Evolutionary conservation across 2,888 invertebrate species (phyloP).

Genomic region (Physocephala rufipes): DNA sequence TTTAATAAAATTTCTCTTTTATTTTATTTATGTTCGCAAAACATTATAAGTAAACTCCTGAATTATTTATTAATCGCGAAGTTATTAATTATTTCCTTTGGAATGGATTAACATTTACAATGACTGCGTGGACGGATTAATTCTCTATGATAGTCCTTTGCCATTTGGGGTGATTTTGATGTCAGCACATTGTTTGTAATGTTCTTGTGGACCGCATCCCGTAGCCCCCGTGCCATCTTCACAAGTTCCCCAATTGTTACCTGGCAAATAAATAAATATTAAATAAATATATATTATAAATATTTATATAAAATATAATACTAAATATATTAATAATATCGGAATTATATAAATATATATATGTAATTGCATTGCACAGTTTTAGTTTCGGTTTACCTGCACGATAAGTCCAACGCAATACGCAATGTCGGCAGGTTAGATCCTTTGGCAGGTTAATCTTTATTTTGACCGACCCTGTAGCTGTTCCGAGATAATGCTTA

Average conservation of each 20-base stretch:
- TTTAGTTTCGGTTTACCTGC: background rate
- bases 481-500: constrained; percentile 48
- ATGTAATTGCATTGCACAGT: background rate
- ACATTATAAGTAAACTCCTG: too few species aligned
- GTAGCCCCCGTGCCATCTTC: constrained; percentile 57
- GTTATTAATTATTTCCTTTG: too few species aligned
- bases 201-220: constrained; percentile 69
- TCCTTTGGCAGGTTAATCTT: constrained; percentile 62
- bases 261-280: constrained; percentile 46
- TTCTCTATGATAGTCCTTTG: too few species aligned
- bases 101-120: too few species aligned
- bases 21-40: too few species aligned
- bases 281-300: too few species aligned
- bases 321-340: too few species aligned
- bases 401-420: constrained; percentile 69
- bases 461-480: constrained; percentile 52
- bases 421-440: constrained; percentile 68
- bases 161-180: constrained; percentile 55
- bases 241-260: constrained; percentile 68
- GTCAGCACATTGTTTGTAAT: constrained; percentile 68
- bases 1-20: too few species aligned
- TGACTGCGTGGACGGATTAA: too few species aligned
- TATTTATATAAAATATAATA: too few species aligned
- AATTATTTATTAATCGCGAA: too few species aligned
- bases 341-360: too few species aligned